phyloP scores from a whole-genome alignment of 2,888 invertebrate genomes.

The Phlogophora meticulosa region DNA sequence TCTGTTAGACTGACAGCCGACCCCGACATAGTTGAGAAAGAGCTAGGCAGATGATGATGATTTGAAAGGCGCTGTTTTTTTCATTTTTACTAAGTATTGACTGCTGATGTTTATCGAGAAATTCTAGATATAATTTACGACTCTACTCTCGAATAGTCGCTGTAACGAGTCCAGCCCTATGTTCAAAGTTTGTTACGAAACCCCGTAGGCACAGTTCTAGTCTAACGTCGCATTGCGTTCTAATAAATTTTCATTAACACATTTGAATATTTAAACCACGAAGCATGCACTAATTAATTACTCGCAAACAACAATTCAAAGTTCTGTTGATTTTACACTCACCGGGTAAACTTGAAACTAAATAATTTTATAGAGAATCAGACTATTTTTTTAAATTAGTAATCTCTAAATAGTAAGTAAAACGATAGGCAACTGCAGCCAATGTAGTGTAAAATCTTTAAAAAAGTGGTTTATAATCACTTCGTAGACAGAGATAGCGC shows the following conservation, averaged over 20 bases:
- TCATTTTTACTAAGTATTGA: conserved; percentile 6
- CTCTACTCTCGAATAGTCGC: conserved; percentile 8
- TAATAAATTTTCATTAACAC: conserved; percentile 35
- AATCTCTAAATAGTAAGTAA: no score
- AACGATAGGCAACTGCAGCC: no score
- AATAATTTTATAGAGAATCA: conserved; percentile 34
- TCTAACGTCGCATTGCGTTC: conserved; percentile 39
- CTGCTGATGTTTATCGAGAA: conserved; percentile 4
- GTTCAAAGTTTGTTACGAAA: conserved; percentile 34
- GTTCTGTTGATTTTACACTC: conserved; percentile 24
- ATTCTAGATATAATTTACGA: conserved; percentile 15
- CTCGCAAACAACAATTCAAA: conserved; percentile 37
- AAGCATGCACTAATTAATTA: conserved; percentile 41
- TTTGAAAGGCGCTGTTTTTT: no score
- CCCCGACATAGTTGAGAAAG: no score
- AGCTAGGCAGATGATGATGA: no score
- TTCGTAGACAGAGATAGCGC: no score
- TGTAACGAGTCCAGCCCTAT: conserved; percentile 9
- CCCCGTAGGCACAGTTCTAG: conserved; percentile 12
- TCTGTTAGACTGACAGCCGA: no score
- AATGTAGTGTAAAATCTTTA: no score
- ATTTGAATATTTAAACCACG: conserved; percentile 42
- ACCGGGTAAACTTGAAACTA: conserved; percentile 11
- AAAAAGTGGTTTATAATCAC: no score
- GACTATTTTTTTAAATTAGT: no score